Evolutionary conservation across 2,888 invertebrate genomes (phyloP).

Genomic region (Cephus pygmeus): DNA sequence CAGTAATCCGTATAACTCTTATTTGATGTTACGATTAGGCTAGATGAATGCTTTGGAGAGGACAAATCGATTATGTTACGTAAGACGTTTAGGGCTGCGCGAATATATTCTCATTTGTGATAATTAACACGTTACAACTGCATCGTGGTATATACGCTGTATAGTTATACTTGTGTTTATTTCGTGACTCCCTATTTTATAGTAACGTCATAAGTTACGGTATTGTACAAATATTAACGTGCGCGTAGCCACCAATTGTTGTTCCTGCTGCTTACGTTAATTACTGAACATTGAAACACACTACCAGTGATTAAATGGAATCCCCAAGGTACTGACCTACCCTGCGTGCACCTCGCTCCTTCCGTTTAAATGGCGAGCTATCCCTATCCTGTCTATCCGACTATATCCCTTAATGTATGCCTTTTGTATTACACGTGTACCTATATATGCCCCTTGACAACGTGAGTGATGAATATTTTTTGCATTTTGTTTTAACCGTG

Average conservation of each 20-base stretch:
- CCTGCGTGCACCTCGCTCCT: constrained; percentile 8
- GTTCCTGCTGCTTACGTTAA: constrained; percentile 14
- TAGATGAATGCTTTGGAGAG: not conserved
- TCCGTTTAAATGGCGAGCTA: not conserved
- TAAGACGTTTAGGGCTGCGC: not conserved
- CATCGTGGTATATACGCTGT: not conserved
- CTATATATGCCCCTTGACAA: not conserved
- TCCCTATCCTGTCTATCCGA: not conserved
- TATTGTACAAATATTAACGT: not conserved
- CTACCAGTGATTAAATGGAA: constrained; percentile 23
- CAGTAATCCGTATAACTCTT: not conserved
- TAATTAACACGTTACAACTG: not conserved
- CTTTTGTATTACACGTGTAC: not conserved
- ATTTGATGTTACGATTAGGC: not conserved
- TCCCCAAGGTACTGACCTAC: constrained; percentile 14
- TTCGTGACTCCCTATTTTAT: not conserved
- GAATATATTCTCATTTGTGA: not conserved
- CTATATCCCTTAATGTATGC: not conserved
- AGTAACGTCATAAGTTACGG: not conserved
- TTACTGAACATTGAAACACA: constrained; percentile 20
- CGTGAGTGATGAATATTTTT: not conserved
- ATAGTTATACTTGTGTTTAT: not conserved
- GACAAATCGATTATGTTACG: not conserved
- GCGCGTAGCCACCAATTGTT: not conserved
- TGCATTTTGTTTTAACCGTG: not conserved